Conservation (phyloP, 2,888 invertebrate species). For the Mactromeris polynyma region DNA sequence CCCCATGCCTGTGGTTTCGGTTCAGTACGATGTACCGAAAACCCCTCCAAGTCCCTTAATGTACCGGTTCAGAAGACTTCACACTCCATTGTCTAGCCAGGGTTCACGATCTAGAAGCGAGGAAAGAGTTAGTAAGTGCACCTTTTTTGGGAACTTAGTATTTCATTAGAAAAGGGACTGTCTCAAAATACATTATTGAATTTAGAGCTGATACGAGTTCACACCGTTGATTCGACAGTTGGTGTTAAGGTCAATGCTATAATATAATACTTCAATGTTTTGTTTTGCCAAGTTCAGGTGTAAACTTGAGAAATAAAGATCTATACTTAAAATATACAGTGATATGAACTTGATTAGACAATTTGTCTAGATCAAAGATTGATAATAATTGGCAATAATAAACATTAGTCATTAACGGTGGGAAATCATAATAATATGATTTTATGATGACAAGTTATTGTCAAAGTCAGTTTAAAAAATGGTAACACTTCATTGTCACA, state of each 20-base stretch:
- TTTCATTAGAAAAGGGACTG: slow-evolving; percentile 15
- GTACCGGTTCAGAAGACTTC: slow-evolving; percentile 55
- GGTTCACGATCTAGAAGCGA: slow-evolving; percentile 44
- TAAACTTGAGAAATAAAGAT: neutral
- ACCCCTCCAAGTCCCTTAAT: slow-evolving; percentile 58
- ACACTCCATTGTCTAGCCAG: slow-evolving; percentile 44
- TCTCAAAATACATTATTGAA: slow-evolving; percentile 32
- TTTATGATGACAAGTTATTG: too few species aligned
- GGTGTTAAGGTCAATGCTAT: neutral
- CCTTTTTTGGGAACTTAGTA: neutral
- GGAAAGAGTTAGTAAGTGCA: slow-evolving; percentile 56
- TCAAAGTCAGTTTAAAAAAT: too few species aligned
- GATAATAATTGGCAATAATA: neutral
- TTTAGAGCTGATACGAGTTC: slow-evolving; percentile 1
- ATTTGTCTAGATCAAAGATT: neutral
- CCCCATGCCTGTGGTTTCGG: slow-evolving; percentile 67
- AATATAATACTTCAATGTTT: neutral
- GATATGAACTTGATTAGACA: neutral
- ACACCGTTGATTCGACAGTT: neutral
- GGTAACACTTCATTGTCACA: too few species aligned
- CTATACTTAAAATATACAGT: slow-evolving; percentile 2
- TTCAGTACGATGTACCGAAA: slow-evolving; percentile 71
- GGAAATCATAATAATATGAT: neutral
- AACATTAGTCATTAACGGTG: neutral
- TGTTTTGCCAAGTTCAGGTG: slow-evolving; percentile 17